These are phyloP conservation scores for Battus philenor DNA, from an alignment of 1,140 invertebrate species.

Conservation along the genomic window DNA sequence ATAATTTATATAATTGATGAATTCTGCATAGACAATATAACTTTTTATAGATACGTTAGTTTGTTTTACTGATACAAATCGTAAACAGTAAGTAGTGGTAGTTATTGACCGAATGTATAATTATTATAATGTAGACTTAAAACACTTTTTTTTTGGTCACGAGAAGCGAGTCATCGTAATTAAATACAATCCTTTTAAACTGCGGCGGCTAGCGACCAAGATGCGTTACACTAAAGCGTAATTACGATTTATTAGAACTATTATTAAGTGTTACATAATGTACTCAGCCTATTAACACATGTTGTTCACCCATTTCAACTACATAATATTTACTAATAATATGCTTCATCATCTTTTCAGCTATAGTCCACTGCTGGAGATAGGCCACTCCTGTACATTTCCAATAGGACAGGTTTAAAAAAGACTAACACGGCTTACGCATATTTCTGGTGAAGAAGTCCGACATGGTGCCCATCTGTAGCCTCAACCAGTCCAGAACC, in stretches of 20 bases:
- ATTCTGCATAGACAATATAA: too few species aligned
- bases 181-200: conserved; percentile 63
- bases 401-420: too few species aligned
- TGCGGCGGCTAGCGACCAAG: conserved; percentile 13
- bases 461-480: too few species aligned
- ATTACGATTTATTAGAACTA: conserved; percentile 26
- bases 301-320: background rate
- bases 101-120: conserved; percentile 46
- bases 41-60: conserved; percentile 8
- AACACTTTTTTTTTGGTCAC: conserved; percentile 47
- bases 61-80: conserved; percentile 21
- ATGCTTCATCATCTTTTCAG: too few species aligned
- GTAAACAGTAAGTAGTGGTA: conserved; percentile 26
- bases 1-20: too few species aligned
- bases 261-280: conserved; percentile 10
- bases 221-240: conserved; percentile 29
- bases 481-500: too few species aligned
- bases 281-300: conserved; percentile 2
- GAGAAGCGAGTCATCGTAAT: conserved; percentile 61
- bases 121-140: conserved; percentile 64
- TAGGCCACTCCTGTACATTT: too few species aligned
- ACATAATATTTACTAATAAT: conserved; percentile 15
- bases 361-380: too few species aligned
- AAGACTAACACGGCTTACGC: too few species aligned
- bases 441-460: too few species aligned